A percentile compares a stretch with the other conserved stretches of the same genome.
Conservation (phyloP, 37 sponge, comb jelly and placozoan genomes). For the Theonella swinhoei region DNA sequence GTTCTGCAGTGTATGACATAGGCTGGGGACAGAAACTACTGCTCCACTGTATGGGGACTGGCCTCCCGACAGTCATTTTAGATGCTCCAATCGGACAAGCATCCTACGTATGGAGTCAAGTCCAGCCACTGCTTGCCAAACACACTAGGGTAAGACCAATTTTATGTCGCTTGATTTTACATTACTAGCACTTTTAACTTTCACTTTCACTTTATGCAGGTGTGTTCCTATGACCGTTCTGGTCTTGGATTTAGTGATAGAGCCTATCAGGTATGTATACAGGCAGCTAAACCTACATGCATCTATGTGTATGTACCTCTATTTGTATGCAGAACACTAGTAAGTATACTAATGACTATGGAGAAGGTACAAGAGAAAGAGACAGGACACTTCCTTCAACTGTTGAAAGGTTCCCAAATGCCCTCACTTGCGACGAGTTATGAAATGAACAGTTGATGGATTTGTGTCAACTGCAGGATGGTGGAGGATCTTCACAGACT, state of each 20-base stretch:
- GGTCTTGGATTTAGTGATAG: constrained; percentile 75
- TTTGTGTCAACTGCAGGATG: constrained; percentile 57
- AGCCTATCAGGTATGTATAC: constrained; percentile 43
- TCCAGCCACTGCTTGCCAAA: constrained; percentile 54
- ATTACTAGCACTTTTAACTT: not conserved
- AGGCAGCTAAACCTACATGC: not conserved
- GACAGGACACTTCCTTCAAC: constrained; percentile 28
- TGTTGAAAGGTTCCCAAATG: not conserved
- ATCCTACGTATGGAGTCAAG: constrained; percentile 55
- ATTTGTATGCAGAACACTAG: constrained; percentile 53
- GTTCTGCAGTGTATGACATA: constrained; percentile 43
- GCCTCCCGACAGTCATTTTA: constrained; percentile 55
- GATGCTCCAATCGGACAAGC: constrained; percentile 68
- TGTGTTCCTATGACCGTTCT: constrained; percentile 73
- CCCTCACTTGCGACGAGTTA: no score
- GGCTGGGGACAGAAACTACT: constrained; percentile 73
- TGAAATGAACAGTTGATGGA: no score
- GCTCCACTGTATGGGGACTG: constrained; percentile 52
- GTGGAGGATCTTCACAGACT: constrained; percentile 60
- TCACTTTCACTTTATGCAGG: constrained; percentile 20
- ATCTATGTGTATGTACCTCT: not conserved
- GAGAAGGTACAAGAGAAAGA: constrained; percentile 41
- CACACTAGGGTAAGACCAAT: constrained; percentile 40
- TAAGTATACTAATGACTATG: constrained; percentile 35
- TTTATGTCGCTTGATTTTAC: constrained; percentile 19